A percentile compares a stretch with the other conserved stretches of the same genome.
Conservation (phyloP, 2,888 invertebrate species). For the Perizoma affinitatum region DNA sequence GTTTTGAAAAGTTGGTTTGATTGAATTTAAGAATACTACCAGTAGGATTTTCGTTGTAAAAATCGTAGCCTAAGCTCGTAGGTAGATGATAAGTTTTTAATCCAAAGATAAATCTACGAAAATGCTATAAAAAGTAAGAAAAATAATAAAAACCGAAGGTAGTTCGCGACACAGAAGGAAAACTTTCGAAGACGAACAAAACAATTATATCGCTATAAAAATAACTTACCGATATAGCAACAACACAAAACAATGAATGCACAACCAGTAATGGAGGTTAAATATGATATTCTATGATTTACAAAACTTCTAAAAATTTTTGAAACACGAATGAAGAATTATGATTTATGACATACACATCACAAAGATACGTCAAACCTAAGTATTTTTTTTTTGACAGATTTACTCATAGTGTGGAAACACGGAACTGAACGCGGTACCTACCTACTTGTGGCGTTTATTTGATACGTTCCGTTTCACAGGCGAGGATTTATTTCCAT, state of each 20-base stretch:
- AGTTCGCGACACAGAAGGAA: constrained; percentile 14
- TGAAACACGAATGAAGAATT: constrained; percentile 42
- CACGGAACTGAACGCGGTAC: too few relatives aligned
- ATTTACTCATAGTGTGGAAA: constrained; percentile 33
- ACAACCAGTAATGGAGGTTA: constrained; percentile 38
- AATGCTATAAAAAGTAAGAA: not conserved
- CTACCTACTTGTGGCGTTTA: constrained; percentile 41
- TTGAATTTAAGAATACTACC: not conserved
- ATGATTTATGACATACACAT: constrained; percentile 64
- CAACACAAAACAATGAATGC: constrained; percentile 40
- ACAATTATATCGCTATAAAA: constrained; percentile 6
- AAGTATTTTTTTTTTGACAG: constrained; percentile 54
- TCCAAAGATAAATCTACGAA: not conserved
- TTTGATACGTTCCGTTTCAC: constrained; percentile 74
- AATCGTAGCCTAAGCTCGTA: not conserved
- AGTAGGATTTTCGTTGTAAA: not conserved
- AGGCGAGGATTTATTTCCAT: not conserved
- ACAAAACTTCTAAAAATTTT: constrained; percentile 50
- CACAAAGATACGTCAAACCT: constrained; percentile 73
- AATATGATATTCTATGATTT: constrained; percentile 36
- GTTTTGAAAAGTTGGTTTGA: not conserved
- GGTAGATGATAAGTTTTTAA: not conserved
- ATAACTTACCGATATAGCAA: constrained; percentile 45
- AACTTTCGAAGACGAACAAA: constrained; percentile 24
- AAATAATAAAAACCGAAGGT: constrained; percentile 26